Percentiles rank a stretch among this genome's conserved stretches.
Conservation (phyloP, 1,140 invertebrate species). For the Meteorus sp. region DNA sequence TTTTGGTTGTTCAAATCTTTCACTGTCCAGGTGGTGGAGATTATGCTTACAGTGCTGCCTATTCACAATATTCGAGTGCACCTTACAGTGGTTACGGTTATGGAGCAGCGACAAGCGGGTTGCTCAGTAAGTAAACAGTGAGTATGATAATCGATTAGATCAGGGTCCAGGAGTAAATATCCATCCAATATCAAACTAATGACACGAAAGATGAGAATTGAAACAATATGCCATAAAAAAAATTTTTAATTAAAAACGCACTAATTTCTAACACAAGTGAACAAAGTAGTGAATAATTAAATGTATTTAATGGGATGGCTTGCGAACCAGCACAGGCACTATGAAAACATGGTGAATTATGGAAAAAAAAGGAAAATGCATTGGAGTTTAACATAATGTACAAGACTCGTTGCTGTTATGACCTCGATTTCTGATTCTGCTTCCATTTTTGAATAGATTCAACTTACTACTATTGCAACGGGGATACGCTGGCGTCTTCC, state of each 20-base stretch:
- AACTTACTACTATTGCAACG: slow-evolving; percentile 69
- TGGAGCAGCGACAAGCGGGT: slow-evolving; percentile 69
- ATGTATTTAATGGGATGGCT: too few relatives aligned
- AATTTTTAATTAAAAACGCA: too few relatives aligned
- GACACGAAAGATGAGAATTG: not conserved
- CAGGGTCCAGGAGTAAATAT: slow-evolving; percentile 37
- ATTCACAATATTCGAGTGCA: slow-evolving; percentile 72
- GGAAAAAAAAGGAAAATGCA: too few relatives aligned
- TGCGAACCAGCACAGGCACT: not conserved
- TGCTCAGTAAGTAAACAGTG: slow-evolving; percentile 82
- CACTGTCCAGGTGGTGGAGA: slow-evolving; percentile 65
- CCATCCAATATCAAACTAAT: not conserved
- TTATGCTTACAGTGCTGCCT: slow-evolving; percentile 75
- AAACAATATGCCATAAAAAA: too few relatives aligned
- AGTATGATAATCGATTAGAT: slow-evolving; percentile 64
- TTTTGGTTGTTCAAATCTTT: slow-evolving; percentile 32
- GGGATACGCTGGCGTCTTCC: slow-evolving; percentile 61
- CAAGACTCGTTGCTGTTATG: too few relatives aligned
- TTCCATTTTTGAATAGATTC: slow-evolving; percentile 58
- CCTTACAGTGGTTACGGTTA: slow-evolving; percentile 75
- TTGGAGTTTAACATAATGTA: too few relatives aligned
- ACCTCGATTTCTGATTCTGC: too few relatives aligned
- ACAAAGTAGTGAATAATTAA: too few relatives aligned
- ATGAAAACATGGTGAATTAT: too few relatives aligned
- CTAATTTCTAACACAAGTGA: too few relatives aligned